phyloP scores from a whole-genome alignment of 2,888 invertebrate species.

The Tolmerus cingulatus region DNA sequence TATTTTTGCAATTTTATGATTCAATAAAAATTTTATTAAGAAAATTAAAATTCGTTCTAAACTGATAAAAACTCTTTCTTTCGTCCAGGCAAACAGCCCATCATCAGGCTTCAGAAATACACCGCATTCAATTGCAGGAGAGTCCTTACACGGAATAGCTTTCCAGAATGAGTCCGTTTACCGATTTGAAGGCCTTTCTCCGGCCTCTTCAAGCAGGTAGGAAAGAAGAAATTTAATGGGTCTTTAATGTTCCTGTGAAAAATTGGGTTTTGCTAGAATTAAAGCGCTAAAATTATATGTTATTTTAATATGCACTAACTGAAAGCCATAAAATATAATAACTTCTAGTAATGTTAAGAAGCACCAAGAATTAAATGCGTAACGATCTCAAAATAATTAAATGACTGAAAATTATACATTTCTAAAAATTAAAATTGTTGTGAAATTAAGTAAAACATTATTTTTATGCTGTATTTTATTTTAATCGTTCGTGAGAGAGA shows the following conservation, averaged over 20 bases:
- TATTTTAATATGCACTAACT: background rate
- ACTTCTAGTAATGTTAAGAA: background rate
- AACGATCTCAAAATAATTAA: too few relatives aligned
- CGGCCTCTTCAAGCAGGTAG: conserved; percentile 1
- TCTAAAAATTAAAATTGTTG: too few relatives aligned
- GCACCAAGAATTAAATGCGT: background rate
- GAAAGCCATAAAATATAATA: background rate
- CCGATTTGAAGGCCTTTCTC: background rate
- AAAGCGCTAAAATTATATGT: background rate
- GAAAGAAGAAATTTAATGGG: background rate
- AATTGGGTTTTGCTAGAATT: background rate
- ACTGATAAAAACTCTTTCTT: background rate
- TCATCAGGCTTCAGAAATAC: background rate
- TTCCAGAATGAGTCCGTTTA: background rate
- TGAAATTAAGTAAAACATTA: too few relatives aligned
- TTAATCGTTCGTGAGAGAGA: too few relatives aligned
- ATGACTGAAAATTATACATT: too few relatives aligned
- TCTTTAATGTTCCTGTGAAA: background rate
- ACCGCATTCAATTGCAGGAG: background rate
- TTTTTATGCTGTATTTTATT: too few relatives aligned
- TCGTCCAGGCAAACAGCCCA: background rate
- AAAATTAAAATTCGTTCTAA: background rate
- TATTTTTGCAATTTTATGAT: background rate
- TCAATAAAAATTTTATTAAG: background rate
- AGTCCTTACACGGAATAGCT: background rate